Percentiles rank a stretch among this genome's conserved stretches.
These are phyloP conservation scores for Pelochelys cantorii DNA, from an alignment of 2,797 vertebrate species.

Conservation along the genomic window DNA sequence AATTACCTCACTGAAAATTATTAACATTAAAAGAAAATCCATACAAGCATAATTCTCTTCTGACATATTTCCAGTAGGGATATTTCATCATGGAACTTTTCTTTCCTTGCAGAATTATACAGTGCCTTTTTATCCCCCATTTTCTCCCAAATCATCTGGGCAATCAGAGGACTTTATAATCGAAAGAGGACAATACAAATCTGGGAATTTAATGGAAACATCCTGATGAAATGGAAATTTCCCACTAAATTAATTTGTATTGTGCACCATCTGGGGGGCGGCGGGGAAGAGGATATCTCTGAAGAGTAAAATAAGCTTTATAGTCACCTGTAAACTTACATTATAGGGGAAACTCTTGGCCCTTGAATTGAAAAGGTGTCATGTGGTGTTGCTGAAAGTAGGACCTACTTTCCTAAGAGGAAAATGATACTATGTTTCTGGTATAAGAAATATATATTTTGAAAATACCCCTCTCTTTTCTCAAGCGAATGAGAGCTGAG, in stretches of 20 bases:
- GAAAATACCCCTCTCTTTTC: background rate
- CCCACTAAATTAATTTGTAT: background rate
- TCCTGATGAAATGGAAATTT: background rate
- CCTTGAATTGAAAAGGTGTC: background rate
- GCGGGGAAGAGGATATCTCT: background rate
- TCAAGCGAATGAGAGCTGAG: background rate
- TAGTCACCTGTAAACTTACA: background rate
- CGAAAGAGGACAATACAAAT: background rate
- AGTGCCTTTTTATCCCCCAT: background rate
- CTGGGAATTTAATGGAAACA: background rate
- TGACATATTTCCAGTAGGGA: background rate
- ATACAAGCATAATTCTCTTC: background rate
- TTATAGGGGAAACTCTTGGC: conserved; percentile 15
- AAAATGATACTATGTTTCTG: background rate
- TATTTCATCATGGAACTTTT: background rate
- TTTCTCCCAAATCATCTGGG: background rate
- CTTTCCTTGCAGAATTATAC: background rate
- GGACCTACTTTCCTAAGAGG: background rate
- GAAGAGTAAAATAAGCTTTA: background rate
- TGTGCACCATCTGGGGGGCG: background rate
- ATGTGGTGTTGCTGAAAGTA: background rate
- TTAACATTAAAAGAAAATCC: background rate
- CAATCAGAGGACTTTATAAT: background rate
- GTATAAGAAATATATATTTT: background rate
- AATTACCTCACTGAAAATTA: background rate